Percentiles rank a stretch among this genome's conserved stretches.
Evolutionary conservation across 1,140 invertebrate genomes (phyloP).

Genomic region (Penaeus japonicus): DNA sequence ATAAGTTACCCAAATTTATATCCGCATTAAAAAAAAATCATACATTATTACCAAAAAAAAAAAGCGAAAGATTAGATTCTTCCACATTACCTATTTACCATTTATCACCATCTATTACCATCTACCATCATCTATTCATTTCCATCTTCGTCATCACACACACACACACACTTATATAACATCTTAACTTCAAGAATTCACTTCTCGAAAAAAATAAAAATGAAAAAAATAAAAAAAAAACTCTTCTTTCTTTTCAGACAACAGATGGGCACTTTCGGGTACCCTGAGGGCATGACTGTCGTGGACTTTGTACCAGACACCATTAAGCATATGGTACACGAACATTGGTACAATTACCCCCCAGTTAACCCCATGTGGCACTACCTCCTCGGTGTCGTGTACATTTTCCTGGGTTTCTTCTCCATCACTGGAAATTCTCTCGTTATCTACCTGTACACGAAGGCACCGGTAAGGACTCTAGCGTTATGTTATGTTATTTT

Average conservation of each 20-base stretch:
- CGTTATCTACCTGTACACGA: constrained; percentile 85
- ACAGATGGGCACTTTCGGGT: background rate
- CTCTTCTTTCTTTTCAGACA: background rate
- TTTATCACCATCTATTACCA: too few species aligned
- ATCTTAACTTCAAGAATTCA: too few species aligned
- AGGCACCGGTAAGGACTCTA: constrained; percentile 66
- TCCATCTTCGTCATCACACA: too few species aligned
- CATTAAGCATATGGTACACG: constrained; percentile 60
- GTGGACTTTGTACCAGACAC: constrained; percentile 57
- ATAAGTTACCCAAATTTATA: too few species aligned
- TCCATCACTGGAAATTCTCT: constrained; percentile 76
- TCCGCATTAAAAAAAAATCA: too few species aligned
- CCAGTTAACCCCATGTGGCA: constrained; percentile 64
- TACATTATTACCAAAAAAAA: too few species aligned
- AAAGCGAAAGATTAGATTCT: too few species aligned
- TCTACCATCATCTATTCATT: too few species aligned
- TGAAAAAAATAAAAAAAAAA: too few species aligned
- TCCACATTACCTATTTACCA: too few species aligned
- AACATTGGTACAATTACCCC: constrained; percentile 62
- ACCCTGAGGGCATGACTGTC: constrained; percentile 15
- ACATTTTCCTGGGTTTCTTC: constrained; percentile 63
- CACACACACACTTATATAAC: too few species aligned
- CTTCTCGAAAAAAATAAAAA: background rate
- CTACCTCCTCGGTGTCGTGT: constrained; percentile 65
- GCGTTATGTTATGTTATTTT: background rate